Base-by-base conservation (phyloP, 2,888 invertebrate genomes). In the Cotesia congregata region DNA sequence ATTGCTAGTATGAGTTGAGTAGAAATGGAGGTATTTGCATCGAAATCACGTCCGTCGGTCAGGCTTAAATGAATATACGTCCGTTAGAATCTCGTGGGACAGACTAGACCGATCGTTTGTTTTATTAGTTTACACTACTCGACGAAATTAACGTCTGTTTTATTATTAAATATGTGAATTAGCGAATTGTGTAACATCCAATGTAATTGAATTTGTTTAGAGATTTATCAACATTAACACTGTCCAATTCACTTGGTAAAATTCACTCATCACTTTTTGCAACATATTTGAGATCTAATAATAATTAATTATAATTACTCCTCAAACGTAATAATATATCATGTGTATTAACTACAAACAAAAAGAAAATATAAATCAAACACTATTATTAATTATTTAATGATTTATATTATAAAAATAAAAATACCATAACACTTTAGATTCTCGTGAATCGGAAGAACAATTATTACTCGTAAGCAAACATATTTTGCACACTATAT, bases 11-110 rank as follows among this genome's bases (percentile, higher is more conserved):
- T 4, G 50, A 62, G 50, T 39, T 7, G 30, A 20, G 72, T 78
- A 76, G 69, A 77, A 77, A 78, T 79, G 65, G 2, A 80, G 3
- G 77, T 73, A 81, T 81, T 81, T 80, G 80, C 81, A 81, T 80
- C 72, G 77, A 81, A 81, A 81, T 79, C 78, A 78, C 78, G 79
- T 79, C 81, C 76, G 78, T 74, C 77, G 74, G 61, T 78, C 67
- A 20, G 61, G 39, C 61, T 41, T 74, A 64, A 74, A 74, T 74
- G 69, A 69, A 74, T 74, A 74, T 61, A 61, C 68, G 68, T 68
- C 41, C 5, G 15, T 15, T 39, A 68, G 5, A 61, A 39, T 64
- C 68, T 69, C 62, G 40, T n/a, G 6, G 69, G 41, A 40, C 62
- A 74, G 64, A 41, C 30, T 30, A 30, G 30, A 62, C 69, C 69